Conservation (phyloP, 2,797 vertebrate genomes). For the Acropternis orthonyx region DNA sequence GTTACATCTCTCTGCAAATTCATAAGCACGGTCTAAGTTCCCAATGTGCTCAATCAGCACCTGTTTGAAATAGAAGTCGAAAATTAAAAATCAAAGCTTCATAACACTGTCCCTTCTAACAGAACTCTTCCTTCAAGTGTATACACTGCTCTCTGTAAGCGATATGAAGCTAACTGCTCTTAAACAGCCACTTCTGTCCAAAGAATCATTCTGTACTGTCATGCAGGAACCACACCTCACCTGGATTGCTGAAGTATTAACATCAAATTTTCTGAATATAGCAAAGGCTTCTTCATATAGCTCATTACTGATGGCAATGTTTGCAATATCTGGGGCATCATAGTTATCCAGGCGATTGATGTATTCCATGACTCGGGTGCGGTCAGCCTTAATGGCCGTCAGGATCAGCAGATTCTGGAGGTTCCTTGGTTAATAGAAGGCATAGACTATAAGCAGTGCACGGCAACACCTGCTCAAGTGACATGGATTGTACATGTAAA, state of each 20-base stretch:
- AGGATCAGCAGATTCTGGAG: conserved; percentile 96
- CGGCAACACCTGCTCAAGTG: neutral
- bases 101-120: neutral
- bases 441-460: neutral
- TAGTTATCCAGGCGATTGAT: conserved; percentile 94
- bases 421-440: conserved; percentile 79
- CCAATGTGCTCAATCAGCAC: conserved; percentile 88
- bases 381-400: conserved; percentile 93
- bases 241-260: conserved; percentile 93
- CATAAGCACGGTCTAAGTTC: conserved; percentile 78
- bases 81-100: neutral
- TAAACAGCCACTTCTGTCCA: neutral
- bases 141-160: neutral
- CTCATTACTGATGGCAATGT: conserved; percentile 92
- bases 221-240: conserved; percentile 54
- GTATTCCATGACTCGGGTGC: conserved; percentile 93
- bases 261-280: conserved; percentile 93
- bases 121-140: neutral
- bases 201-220: neutral
- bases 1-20: conserved; percentile 82
- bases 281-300: conserved; percentile 94
- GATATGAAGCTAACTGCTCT: neutral
- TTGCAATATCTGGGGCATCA: conserved; percentile 91
- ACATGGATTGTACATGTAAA: neutral
- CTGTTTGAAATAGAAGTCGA: conserved; percentile 65